Percentiles rank a stretch among this genome's conserved stretches.
Evolutionary conservation across 2,888 invertebrate species (phyloP).

Genomic region (Lycocerus yunnanus): DNA sequence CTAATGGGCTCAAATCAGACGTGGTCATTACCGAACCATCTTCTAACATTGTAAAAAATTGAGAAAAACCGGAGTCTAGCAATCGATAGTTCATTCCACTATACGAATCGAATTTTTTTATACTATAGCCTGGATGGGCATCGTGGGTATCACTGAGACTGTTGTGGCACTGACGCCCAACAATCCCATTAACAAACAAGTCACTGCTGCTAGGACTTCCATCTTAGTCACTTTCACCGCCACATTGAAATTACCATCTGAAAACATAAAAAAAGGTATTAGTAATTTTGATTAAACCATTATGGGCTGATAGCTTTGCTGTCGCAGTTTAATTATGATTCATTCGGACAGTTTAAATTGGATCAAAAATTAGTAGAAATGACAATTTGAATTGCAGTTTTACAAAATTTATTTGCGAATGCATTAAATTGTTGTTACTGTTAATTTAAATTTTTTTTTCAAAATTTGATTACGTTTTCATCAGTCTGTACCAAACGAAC

Average conservation of each 20-base stretch:
- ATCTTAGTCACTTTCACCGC: slow-evolving; percentile 41
- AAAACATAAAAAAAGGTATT: slow-evolving; percentile 22
- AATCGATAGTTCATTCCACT: slow-evolving; percentile 67
- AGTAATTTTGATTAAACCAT: background rate
- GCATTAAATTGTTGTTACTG: background rate
- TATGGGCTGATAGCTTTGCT: too few species aligned
- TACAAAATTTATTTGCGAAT: too few species aligned
- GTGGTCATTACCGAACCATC: slow-evolving; percentile 92
- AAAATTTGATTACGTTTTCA: background rate
- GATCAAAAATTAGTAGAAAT: background rate
- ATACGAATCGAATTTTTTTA: slow-evolving; percentile 74
- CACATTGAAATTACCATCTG: slow-evolving; percentile 39
- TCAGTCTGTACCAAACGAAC: background rate
- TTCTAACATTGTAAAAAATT: slow-evolving; percentile 85
- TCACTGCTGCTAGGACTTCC: slow-evolving; percentile 41
- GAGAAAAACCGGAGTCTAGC: slow-evolving; percentile 79
- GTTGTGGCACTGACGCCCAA: slow-evolving; percentile 34
- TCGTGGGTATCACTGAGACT: slow-evolving; percentile 83
- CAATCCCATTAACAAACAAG: slow-evolving; percentile 38
- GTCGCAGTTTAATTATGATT: too few species aligned
- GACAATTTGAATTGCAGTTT: background rate
- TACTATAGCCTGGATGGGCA: slow-evolving; percentile 86
- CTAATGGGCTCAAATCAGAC: slow-evolving; percentile 78
- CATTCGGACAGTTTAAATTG: background rate
- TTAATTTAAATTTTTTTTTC: background rate